Percentiles rank a stretch among this genome's conserved stretches.
These are phyloP conservation scores for Bucorvus abyssinicus DNA, from an alignment of 2,797 vertebrate genomes.

Conservation along the genomic window DNA sequence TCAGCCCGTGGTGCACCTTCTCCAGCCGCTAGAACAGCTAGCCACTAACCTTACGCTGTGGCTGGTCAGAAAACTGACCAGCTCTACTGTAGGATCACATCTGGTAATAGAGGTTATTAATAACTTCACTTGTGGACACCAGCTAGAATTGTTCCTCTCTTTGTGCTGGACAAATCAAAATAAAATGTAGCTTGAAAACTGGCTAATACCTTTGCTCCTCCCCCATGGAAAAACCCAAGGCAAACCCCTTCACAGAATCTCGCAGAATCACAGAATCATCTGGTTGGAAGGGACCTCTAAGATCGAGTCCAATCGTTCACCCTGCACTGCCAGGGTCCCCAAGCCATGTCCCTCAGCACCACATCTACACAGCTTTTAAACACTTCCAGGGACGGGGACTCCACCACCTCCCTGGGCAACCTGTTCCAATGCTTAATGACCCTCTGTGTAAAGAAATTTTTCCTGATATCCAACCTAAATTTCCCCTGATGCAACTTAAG, in stretches of 20 bases:
- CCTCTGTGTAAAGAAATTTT: too few relatives aligned
- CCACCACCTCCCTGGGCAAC: too few relatives aligned
- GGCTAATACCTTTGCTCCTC: background rate
- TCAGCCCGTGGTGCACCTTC: background rate
- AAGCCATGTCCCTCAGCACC: too few relatives aligned
- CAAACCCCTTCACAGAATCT: background rate
- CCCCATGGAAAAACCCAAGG: accelerated
- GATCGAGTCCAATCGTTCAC: too few relatives aligned
- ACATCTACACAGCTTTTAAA: too few relatives aligned
- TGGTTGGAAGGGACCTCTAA: too few relatives aligned
- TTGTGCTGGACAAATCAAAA: background rate
- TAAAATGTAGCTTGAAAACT: background rate
- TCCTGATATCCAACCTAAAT: too few relatives aligned
- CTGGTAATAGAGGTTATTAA: background rate
- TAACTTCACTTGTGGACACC: background rate
- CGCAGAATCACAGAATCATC: too few relatives aligned
- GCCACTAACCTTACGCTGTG: accelerated
- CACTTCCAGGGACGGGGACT: too few relatives aligned
- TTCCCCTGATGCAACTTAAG: too few relatives aligned
- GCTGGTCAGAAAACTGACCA: background rate
- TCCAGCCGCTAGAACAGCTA: accelerated
- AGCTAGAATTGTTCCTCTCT: background rate
- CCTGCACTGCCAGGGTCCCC: too few relatives aligned
- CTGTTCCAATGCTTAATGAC: too few relatives aligned
- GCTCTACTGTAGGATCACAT: accelerated